Base-by-base conservation (phyloP, 2,888 invertebrate species). In the Synanthedon formicaeformis region DNA sequence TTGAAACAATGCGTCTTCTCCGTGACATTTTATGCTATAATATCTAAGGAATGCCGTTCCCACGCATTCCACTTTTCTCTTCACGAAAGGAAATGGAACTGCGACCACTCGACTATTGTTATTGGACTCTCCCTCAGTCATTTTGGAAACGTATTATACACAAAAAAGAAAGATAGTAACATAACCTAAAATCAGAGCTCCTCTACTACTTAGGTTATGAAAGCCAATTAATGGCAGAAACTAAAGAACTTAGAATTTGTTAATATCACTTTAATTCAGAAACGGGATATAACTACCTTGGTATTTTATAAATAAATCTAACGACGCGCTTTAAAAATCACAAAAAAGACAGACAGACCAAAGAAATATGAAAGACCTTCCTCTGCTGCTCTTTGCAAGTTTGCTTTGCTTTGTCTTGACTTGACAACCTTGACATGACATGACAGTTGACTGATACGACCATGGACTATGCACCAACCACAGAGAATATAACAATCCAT, bases 31-130 rank as follows among this genome's bases (percentile, higher is more conserved):
- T 55, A 87, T 78, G 60, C 80, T 87, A 61, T 83, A 73, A 74
- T 89, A 89, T 62, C 80, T 78, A 51, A 89, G 70, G 62, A 88
- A 89, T 27, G 82, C 78, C 8, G 81, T 79, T 8, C 89, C 89
- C 27, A 82, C 88, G 62, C 89, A 89, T 71, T 89, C 89, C 45
- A 89, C 85, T 71, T 67, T 79, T 57, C 77, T 76, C 58, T 78
- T 82, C 51, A 71, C 66, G 58, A 75, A 71, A 13, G 78, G 73
- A 57, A 71, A 73, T 57, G 82, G 75, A 67, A 86, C 71, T 51
- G 73, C 73, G 58, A 85, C 78, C 57, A 69, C 69, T 54, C 78
- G 69, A 61, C 69, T 71, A 55, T 68, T 67, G 55, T 64, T 75
- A 65, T 60, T 69, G 55, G 65, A 65, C 54, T 75, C 80, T 58